A percentile compares a stretch with the other conserved stretches of the same genome.
Evolutionary conservation across 2,113 vertebrate species (phyloP).

Genomic region (Daboia siamensis): DNA sequence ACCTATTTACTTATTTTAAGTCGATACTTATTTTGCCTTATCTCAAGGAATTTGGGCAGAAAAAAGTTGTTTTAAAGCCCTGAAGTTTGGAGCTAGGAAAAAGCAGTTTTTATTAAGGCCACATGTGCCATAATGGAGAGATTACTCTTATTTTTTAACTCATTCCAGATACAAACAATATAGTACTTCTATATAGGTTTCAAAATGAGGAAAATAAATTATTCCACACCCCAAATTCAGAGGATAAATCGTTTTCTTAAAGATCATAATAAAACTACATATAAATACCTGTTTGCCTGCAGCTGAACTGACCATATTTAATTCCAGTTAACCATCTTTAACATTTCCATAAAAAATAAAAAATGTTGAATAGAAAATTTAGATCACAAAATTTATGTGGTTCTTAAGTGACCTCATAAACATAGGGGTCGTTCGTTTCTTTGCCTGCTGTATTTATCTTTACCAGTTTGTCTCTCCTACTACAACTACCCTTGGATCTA

Average conservation of each 20-base stretch:
- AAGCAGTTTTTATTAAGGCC: not conserved
- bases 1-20: not conserved
- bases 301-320: not conserved
- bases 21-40: not conserved
- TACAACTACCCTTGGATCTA: not conserved
- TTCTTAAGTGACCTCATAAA: not conserved
- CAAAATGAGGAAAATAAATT: not conserved
- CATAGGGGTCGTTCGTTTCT: not conserved
- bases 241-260: not conserved
- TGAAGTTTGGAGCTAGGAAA: not conserved
- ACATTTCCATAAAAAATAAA: not conserved
- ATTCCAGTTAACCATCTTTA: not conserved
- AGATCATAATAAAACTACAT: not conserved
- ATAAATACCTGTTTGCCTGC: not conserved
- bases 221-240: not conserved
- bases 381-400: not conserved
- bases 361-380: not conserved
- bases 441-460: not conserved
- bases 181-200: too few relatives aligned
- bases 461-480: not conserved
- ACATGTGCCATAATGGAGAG: not conserved
- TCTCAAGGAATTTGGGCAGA: not conserved
- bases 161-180: not conserved
- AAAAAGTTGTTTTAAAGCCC: not conserved
- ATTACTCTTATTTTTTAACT: not conserved